Base-by-base conservation (phyloP, 2,888 invertebrate genomes). In the Pedicia rivosa region DNA sequence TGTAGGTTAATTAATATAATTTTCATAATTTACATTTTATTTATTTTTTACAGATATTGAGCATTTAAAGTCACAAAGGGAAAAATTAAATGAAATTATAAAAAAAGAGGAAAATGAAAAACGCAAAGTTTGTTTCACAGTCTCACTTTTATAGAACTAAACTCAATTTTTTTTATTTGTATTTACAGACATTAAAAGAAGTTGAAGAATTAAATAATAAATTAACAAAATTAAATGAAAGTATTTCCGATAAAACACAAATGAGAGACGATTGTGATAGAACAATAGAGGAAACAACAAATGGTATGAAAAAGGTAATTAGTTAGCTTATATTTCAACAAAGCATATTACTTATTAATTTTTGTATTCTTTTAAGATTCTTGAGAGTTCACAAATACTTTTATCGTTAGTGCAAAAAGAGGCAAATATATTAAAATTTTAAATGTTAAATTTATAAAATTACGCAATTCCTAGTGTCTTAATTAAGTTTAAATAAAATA, bases 251-350 rank as follows among this genome's bases (percentile, higher is more conserved):
- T 15, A 24, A 24, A 24, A 34, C 9, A 13, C 16, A 34, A 25
- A 34, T 15, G 6, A 24, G 19, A n/a, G 24, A 14, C 5, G 34
- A 34, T n/a, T 34, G 34, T 25, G 34, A 34, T 12, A 10, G 34
- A 24, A 34, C 19, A n/a, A 6, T 34, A 25, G 34, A 16, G 5
- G 34, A 34, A 34, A 25, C 34, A 6, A 24, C 22, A 25, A 14
- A 15, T 15, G 34, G 34, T 9, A 24, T 34, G 13, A 14, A 34
- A 34, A 34, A 34, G 25, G 34, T 34, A 32, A 15, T 17, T n/a
- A n/a, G n/a, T n/a, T n/a, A n/a, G n/a, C n/a, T n/a, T n/a, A n/a
- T n/a, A n/a, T n/a, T n/a, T n/a, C n/a, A n/a, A n/a, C n/a, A n/a
- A n/a, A n/a, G n/a, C n/a, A n/a, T n/a, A n/a, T n/a, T n/a, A n/a